Evolutionary conservation across 2,797 vertebrate species (phyloP), one percentile per base, ranked within the genome.

Genomic region (Trematomus bernacchii): DNA sequence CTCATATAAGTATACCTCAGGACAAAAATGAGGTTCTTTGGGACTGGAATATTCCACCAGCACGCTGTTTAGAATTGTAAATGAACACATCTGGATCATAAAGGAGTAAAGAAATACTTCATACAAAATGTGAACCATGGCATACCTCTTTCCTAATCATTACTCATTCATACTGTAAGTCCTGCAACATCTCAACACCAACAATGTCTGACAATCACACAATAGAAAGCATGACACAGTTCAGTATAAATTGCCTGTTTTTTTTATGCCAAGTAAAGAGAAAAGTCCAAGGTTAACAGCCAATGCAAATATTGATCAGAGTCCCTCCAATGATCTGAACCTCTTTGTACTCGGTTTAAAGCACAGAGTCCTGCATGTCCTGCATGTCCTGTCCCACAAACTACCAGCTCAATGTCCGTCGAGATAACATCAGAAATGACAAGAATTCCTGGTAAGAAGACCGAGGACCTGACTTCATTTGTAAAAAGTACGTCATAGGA

Each of bases 301-400:
- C 6, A 46, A 10, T 10, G 64, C 16, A 80, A 87, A 87, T 84
- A 86, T 82, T 81, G 64, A 82, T 13, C 64, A 59, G 51, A 19
- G 75, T 14, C 59, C n/a, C 19, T 2, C 12, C 1, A 84, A 85
- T 37, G 74, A 87, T 86, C 66, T 3, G 3, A 14, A 10, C 50
- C 48, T 69, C 27, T 44, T 57, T 60, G 82, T 72, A 69, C 77
- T 80, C 1, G 23, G 67, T n/a, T 37, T 2, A 37, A 9, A 9
- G 59, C 44, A 61, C 54, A 37, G 7, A 50, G 54, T 59, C 57
- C 3, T 7, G 33, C 33, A 1, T 10, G 59, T 54, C n/a, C 54
- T 66, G 27, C 1, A 30, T 2, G 23, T 11, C 14, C 33, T 37
- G 33, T 37, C 8, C 33, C 43, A 8, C 6, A 11, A 27, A 61